Evolutionary conservation across 1,140 invertebrate species (phyloP).

Genomic region (Panagrolaimus sp.): DNA sequence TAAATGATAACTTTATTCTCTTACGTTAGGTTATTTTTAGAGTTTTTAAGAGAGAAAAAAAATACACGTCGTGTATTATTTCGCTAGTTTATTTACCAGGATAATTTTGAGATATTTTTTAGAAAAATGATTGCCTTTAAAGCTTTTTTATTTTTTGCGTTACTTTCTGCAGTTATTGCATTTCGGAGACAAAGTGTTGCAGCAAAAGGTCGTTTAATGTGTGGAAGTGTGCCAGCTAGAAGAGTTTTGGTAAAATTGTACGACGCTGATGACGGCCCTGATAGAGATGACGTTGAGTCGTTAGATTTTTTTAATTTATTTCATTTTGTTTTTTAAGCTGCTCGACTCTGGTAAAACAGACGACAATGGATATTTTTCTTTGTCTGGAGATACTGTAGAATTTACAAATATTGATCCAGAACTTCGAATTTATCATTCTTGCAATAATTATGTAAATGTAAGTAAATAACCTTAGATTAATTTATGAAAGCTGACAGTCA

Average conservation of each 20-base stretch:
- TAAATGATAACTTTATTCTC: background rate
- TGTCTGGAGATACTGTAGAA: slow-evolving; percentile 52
- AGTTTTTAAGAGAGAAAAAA: background rate
- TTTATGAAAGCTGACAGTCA: background rate
- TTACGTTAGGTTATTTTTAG: background rate
- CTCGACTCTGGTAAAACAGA: slow-evolving; percentile 46
- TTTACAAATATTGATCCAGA: slow-evolving; percentile 58
- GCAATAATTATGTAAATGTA: slow-evolving; percentile 38
- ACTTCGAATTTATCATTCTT: slow-evolving; percentile 55
- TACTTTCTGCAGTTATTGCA: slow-evolving; percentile 16
- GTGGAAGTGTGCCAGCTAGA: slow-evolving; percentile 48
- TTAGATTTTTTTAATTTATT: no score
- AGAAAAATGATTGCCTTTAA: background rate
- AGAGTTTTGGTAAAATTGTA: slow-evolving; percentile 50
- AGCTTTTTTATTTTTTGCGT: background rate
- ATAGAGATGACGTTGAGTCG: slow-evolving; percentile 59
- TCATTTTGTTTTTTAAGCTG: no score
- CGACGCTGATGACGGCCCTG: slow-evolving; percentile 56
- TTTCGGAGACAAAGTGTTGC: slow-evolving; percentile 53
- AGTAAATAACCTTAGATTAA: background rate
- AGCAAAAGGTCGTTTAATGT: slow-evolving; percentile 48
- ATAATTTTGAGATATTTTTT: background rate
- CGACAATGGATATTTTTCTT: slow-evolving; percentile 42
- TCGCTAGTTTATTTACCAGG: background rate
- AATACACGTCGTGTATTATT: background rate